Evolutionary conservation across 2,113 vertebrate species (phyloP), one percentile per base, ranked within the genome.

Genomic region (Mesocricetus auratus): DNA sequence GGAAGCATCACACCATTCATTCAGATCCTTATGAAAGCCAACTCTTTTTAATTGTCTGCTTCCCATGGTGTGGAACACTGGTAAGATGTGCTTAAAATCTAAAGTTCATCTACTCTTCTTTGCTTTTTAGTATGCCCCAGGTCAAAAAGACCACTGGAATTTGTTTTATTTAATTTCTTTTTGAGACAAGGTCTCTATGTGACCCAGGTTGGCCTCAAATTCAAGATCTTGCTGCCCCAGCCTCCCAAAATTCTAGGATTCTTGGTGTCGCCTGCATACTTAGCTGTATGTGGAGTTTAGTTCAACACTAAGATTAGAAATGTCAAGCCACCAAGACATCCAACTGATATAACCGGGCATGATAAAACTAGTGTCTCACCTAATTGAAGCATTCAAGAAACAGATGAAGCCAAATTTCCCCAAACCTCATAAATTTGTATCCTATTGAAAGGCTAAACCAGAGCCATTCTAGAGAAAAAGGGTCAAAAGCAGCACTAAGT

Each of bases 61-160:
- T 39, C 45, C 2, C 0, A 2, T 13, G 7, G 15, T 31, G 22
- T 36, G 12, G 62, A 7, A 53, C 33, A 22, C 16, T 3, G 16
- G 31, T n/a, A 42, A 64, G 53, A 75, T 5, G 4, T 4, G 31
- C 29, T 66, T 36, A 62, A 36, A 87, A 31, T 29, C 39, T 7
- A 22, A 47, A 39, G 24, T 50, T 0, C 0, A 7, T 60, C 9
- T 31, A 47, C 1, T 2, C 11, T 77, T 73, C 5, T 56, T 36
- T 66, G 4, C 29, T 92, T 60, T 42, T 71, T 16, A 50, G 13
- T 26, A 39, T 75, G 56, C 21, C 7, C 86, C 68, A 88, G 50
- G 26, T 88, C 24, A 39, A 73, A 71, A 39, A 56, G 68, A 71
- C 68, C 8, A 31, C 8, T 31, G 22, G 36, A 73, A 53, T 36